Evolutionary conservation across 2,888 invertebrate genomes (phyloP), one percentile per base, ranked within the genome.

Genomic region (Trimorus sp.): DNA sequence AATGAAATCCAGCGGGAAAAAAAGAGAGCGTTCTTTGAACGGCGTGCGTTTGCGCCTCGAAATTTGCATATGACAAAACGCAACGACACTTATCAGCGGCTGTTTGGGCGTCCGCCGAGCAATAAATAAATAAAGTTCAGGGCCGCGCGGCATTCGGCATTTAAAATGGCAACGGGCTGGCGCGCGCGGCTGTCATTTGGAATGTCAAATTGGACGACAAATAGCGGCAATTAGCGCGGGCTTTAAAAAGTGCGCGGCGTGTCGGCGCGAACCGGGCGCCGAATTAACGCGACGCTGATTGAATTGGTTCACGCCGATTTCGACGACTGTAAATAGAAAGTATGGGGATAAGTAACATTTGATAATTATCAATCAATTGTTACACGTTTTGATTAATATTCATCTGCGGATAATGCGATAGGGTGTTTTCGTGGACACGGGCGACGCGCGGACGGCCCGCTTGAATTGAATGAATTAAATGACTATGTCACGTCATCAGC

Each of bases 381-480:
- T 73, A 45, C 59, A 69, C 68, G 56, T 69, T 73, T 69, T 73
- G 73, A 74, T 74, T 73, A 79, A 74, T 69, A 69, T 74, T 79
- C 73, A 79, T 68, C 66, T 65, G 40, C 48, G 54, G 49, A 62
- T 69, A 73, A 69, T 69, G 73, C 56, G 69, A 58, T 51, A 65
- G 68, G 63, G 16, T 49, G 74, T 63, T 58, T 74, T 74, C 48
- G 65, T 42, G 42, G 58, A 60, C 54, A 26, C 26, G 26, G 4
- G 37, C 38, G 65, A 59, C 54, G 75, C 59, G 53, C 58, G 59
- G 48, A 16, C 42, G 56, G 62, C 48, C 69, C 56, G 74, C 37
- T 51, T 69, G 71, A 79, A 79, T 63, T 38, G 54, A 54, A 76
- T 69, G 77, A 82, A 82, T 77, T 73, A 82, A 82, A 77, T 74